Evolutionary conservation across 2,113 vertebrate species (phyloP), one percentile per base, ranked within the genome.

Genomic region (Progne subis): DNA sequence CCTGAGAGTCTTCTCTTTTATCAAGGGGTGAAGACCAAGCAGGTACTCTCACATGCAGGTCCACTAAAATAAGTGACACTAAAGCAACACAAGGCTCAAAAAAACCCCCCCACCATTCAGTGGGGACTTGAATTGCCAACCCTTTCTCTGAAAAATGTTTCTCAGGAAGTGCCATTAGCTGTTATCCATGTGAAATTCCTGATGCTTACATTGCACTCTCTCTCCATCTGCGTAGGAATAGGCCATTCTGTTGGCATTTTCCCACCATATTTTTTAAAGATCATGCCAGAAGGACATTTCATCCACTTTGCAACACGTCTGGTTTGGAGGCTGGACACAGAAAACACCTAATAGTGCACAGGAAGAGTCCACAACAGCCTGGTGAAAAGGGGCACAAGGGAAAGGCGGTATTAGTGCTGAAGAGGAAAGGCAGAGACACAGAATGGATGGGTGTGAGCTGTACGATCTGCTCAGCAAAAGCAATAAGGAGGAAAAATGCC

Each of bases 21-120:
- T 12, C 11, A 23, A 39, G 23, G 6, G 14, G 4, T 26, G 7
- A 77, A 55, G 19, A 60, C 18, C 0, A 0, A n/a, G 41, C 3
- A 77, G 57, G 13, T 53, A 37, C 19, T 61, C 24, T 49, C n/a
- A 21, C 0, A 0, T 5, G 18, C 34, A 80, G 37, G 39, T 55
- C 80, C 47, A 70, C 52, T 46, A 41, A 78, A 89, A n/a, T 57
- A 37, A 57, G 19, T 24, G 14, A 55, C 8, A 26, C 5, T 28
- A 5, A 68, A 77, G n/a, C 0, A 1, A 28, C 18, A 70, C 25
- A 67, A 71, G 25, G n/a, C 43, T 59, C 12, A 7, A n/a, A 65
- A 2, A 60, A 37, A 82, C 86, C 44, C 37, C 37, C 37, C 37
- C 37, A 13, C 2, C 5, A 20, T 59, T 50, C 26, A 52, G n/a